phyloP scores from a whole-genome alignment of 2,888 invertebrate species.

The Priocnemis perturbator region DNA sequence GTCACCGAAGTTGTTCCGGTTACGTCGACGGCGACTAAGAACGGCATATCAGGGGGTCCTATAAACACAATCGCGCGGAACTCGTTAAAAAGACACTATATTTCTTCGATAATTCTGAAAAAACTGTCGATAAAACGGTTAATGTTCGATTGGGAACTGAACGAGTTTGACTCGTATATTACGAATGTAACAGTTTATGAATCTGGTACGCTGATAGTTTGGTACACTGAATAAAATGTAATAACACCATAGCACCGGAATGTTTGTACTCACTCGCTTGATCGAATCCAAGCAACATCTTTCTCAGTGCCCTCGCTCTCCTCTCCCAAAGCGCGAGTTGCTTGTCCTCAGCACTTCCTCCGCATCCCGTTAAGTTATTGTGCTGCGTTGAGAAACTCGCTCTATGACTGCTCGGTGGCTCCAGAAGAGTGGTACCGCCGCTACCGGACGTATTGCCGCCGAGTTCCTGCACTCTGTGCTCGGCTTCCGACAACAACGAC shows the following conservation, averaged over 20 bases:
- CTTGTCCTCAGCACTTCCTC: conserved; percentile 85
- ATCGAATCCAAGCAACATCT: conserved; percentile 91
- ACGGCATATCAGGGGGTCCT: conserved; percentile 88
- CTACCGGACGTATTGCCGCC: conserved; percentile 76
- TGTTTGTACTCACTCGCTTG: conserved; percentile 80
- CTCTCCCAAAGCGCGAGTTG: conserved; percentile 93
- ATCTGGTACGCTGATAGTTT: too few species aligned
- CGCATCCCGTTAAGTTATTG: conserved; percentile 81
- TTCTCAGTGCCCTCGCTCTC: conserved; percentile 85
- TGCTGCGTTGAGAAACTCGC: conserved; percentile 70
- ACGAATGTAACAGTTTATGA: neutral
- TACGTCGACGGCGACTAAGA: conserved; percentile 85
- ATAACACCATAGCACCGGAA: too few species aligned
- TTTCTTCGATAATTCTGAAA: conserved; percentile 1
- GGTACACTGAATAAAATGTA: too few species aligned
- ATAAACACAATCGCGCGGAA: conserved; percentile 19
- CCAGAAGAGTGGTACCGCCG: conserved; percentile 61
- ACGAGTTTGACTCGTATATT: too few species aligned
- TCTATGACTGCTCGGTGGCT: conserved; percentile 64
- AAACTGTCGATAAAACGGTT: too few species aligned
- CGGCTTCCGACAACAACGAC: conserved; percentile 87
- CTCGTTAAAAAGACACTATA: too few species aligned
- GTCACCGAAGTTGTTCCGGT: conserved; percentile 82
- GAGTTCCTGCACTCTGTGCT: conserved; percentile 88
- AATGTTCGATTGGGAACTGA: too few species aligned